Percentiles rank a stretch among this genome's conserved stretches.
phyloP scores from a whole-genome alignment of 2,797 vertebrate genomes.

The Chelmon rostratus region DNA sequence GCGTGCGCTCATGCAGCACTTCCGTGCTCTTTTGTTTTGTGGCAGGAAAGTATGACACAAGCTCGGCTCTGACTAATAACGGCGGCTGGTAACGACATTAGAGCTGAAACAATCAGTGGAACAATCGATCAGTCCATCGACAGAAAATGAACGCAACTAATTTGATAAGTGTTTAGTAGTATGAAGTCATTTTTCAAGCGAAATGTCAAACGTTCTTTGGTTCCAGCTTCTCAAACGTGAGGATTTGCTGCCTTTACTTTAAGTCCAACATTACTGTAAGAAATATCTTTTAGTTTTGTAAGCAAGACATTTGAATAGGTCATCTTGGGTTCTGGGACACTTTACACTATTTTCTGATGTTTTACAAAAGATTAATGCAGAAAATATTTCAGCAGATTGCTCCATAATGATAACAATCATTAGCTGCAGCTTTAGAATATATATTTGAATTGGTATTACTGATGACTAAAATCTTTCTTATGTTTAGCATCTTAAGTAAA shows the following conservation, averaged over 20 bases:
- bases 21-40: conserved; percentile 44
- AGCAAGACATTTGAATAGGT: not conserved
- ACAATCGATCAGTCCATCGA: not conserved
- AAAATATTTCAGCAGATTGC: not conserved
- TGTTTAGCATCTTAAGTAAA: not conserved
- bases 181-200: not conserved
- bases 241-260: not conserved
- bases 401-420: not conserved
- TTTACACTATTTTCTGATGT: not conserved
- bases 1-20: conserved; percentile 25
- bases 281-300: not conserved
- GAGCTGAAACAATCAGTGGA: not conserved
- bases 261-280: not conserved
- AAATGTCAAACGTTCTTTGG: not conserved
- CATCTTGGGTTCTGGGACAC: not conserved
- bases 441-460: not conserved
- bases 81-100: not conserved
- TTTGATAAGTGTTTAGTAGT: not conserved
- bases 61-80: not conserved
- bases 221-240: not conserved
- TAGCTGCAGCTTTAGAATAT: not conserved
- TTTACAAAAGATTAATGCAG: not conserved
- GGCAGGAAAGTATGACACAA: conserved; percentile 8
- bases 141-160: not conserved
- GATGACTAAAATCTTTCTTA: not conserved